Evolutionary conservation across 2,888 invertebrate genomes (phyloP).

Genomic region (Pseudococcus longispinus): DNA sequence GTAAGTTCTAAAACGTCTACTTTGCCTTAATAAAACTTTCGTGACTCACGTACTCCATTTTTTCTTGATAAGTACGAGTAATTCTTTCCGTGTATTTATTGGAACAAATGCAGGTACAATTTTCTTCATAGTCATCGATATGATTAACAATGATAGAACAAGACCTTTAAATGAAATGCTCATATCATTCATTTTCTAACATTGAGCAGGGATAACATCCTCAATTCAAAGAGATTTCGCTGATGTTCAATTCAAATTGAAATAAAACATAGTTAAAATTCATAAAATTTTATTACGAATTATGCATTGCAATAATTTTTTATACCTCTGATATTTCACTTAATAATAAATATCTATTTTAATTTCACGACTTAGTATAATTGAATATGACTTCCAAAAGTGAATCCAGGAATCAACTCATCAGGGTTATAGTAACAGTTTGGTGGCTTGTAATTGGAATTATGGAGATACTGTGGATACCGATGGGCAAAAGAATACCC

Average conservation of each 20-base stretch:
- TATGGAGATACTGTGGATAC: background rate
- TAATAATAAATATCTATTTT: background rate
- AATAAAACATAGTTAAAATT: background rate
- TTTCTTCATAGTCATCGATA: too few species aligned
- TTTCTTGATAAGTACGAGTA: too few species aligned
- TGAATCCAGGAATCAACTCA: constrained; percentile 3
- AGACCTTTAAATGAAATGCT: too few species aligned
- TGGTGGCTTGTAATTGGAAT: background rate
- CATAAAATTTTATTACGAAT: background rate
- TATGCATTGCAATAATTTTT: background rate
- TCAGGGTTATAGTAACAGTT: background rate
- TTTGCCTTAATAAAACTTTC: background rate
- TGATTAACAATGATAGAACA: too few species aligned
- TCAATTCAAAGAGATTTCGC: too few species aligned
- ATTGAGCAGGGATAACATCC: too few species aligned
- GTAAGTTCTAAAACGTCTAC: too few species aligned
- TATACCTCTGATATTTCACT: background rate
- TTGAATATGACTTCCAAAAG: constrained; percentile 8
- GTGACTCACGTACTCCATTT: too few species aligned
- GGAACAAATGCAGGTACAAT: too few species aligned
- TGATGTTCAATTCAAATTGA: background rate
- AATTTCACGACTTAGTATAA: background rate
- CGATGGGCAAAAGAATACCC: background rate
- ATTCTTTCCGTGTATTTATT: too few species aligned
- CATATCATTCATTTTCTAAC: too few species aligned